phyloP scores from a whole-genome alignment of 2,888 invertebrate genomes.

The Steromphala cineraria region DNA sequence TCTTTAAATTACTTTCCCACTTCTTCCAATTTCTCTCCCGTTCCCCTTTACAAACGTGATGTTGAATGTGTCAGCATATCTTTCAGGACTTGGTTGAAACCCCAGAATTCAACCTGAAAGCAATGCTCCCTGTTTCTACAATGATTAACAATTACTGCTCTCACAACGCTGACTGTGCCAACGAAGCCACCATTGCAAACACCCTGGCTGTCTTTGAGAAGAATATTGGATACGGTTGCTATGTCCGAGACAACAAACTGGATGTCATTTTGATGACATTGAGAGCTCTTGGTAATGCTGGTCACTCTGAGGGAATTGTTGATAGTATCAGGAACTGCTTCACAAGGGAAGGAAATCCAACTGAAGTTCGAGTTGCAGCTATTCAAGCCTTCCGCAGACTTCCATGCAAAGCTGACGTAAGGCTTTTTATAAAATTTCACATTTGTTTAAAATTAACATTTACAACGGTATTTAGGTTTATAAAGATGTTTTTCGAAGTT shows the following conservation, averaged over 20 bases:
- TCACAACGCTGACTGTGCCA: slow-evolving; percentile 73
- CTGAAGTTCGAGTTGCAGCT: slow-evolving; percentile 86
- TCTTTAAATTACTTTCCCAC: too few species aligned
- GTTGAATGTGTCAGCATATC: background rate
- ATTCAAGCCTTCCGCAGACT: slow-evolving; percentile 86
- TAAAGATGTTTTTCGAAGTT: background rate
- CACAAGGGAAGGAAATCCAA: slow-evolving; percentile 79
- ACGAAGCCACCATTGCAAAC: slow-evolving; percentile 66
- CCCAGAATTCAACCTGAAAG: slow-evolving; percentile 77
- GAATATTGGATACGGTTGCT: slow-evolving; percentile 50
- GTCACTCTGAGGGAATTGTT: slow-evolving; percentile 78
- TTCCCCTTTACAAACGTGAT: background rate
- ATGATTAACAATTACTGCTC: slow-evolving; percentile 82
- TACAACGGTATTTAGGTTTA: background rate
- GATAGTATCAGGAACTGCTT: slow-evolving; percentile 61
- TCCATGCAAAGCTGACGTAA: slow-evolving; percentile 79
- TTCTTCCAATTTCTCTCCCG: too few species aligned
- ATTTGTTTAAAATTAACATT: background rate
- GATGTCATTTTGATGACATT: slow-evolving; percentile 75
- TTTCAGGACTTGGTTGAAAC: slow-evolving; percentile 71
- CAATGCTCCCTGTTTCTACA: slow-evolving; percentile 83
- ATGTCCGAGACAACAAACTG: slow-evolving; percentile 46
- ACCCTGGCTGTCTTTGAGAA: slow-evolving; percentile 65
- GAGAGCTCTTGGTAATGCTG: slow-evolving; percentile 92
- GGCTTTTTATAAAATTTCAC: slow-evolving; percentile 25